Conservation (phyloP, 2,797 vertebrate species). For the Phoeniculus purpureus region DNA sequence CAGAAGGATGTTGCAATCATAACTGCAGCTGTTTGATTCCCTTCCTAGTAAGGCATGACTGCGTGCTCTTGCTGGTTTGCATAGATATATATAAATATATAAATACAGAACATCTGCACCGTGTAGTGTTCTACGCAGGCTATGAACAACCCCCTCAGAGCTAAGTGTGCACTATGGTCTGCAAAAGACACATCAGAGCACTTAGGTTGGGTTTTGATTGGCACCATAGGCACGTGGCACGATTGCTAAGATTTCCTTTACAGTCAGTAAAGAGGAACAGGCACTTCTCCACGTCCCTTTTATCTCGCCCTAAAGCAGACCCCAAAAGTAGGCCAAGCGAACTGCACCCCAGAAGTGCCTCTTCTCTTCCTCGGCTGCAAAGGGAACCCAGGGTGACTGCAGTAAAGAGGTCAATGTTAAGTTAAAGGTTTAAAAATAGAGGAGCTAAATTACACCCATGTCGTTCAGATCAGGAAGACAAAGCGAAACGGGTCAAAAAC, state of each 20-base stretch:
- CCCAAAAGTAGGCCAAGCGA: slow-evolving; percentile 49
- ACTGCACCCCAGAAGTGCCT: slow-evolving; percentile 30
- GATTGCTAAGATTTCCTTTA: background rate
- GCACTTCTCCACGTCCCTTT: slow-evolving; percentile 20
- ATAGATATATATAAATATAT: too few relatives aligned
- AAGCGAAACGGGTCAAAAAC: slow-evolving; percentile 56
- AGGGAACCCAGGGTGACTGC: slow-evolving; percentile 28
- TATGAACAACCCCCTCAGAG: background rate
- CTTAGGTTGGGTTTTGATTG: background rate
- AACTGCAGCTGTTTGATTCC: background rate
- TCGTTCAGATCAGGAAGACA: slow-evolving; percentile 43
- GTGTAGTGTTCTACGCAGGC: background rate
- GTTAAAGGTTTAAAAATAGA: slow-evolving; percentile 65
- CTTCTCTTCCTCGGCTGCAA: slow-evolving; percentile 29
- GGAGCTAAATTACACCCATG: slow-evolving; percentile 49
- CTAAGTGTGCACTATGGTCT: background rate
- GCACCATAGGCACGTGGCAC: background rate
- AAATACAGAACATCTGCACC: background rate
- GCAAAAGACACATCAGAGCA: background rate
- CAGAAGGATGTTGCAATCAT: background rate
- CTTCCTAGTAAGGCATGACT: background rate
- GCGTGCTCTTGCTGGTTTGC: background rate
- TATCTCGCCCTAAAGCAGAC: slow-evolving; percentile 5
- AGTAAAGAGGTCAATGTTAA: slow-evolving; percentile 52
- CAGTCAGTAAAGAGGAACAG: background rate